Evolutionary conservation across 2,797 vertebrate species (phyloP), one percentile per base, ranked within the genome.

Genomic region (Smutsia temminckii): DNA sequence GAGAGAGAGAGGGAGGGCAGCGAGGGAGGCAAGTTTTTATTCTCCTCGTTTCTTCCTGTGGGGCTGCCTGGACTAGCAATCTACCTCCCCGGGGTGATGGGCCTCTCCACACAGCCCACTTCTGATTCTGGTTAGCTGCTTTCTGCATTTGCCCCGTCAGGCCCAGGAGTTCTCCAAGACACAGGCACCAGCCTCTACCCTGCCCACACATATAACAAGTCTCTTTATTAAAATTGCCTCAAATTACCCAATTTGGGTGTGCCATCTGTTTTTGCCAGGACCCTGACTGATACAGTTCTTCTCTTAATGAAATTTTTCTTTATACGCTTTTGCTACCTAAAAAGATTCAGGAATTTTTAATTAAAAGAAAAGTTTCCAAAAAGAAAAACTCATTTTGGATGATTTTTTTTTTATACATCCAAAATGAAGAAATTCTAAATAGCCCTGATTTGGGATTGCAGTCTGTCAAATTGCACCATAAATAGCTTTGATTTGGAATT

Each of bases 401-500:
- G 68, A 69, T 77, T 49, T n/a, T 27, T 37, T 69, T 64, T 40
- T 29, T 10, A 21, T 23, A 94, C 18, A 78, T 91, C 91, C 64
- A 20, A 10, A 75, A 84, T 93, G 92, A 92, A 89, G 80, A 95
- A 94, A 97, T 97, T 96, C 88, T 96, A 78, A 97, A 95, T 57
- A 95, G 66, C 61, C 69, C 64, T 97, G 96, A 96, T 96, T 97
- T 96, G 84, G 95, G 84, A 89, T 94, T 94, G 63, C 84, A 86
- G 93, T 80, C 90, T 95, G 66, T 77, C 79, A 72, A 94, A 96
- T 89, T 72, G 11, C 92, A 91, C 69, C 86, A 85, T 91, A 95
- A 97, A 95, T 93, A 95, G 95, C 93, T 95, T 78, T 97, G 96
- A 96, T 97, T 97, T 97, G 94, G 87, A 92, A 94, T 96, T 92